Evolutionary conservation across 2,797 vertebrate genomes (phyloP).

Genomic region (Gallinago solitaria): DNA sequence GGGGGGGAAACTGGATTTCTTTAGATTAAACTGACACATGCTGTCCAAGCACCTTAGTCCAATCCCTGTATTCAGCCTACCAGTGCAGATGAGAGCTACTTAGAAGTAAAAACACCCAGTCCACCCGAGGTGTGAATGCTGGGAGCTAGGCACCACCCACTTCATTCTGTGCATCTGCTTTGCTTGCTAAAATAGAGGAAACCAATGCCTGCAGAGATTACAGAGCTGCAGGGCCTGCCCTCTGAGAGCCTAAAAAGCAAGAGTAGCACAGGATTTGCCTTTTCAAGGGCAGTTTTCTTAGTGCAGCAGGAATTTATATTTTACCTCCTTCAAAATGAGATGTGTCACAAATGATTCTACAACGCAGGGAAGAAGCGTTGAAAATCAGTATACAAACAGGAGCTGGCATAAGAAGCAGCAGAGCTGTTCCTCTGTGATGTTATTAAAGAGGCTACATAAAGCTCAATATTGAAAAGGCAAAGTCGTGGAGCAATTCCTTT

Average conservation of each 20-base stretch:
- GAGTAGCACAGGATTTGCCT: not conserved
- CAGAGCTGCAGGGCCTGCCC: not conserved
- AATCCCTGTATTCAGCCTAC: not conserved
- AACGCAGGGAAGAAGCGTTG: not conserved
- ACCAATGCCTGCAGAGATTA: not conserved
- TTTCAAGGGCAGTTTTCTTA: not conserved
- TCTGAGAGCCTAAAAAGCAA: not conserved
- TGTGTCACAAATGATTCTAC: not conserved
- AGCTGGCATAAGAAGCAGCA: not conserved
- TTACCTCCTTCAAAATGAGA: not conserved
- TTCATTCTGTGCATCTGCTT: not conserved
- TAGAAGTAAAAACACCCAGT: not conserved
- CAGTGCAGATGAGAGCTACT: not conserved
- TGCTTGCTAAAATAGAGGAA: not conserved
- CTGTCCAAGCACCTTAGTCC: not conserved
- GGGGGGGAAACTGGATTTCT: not conserved
- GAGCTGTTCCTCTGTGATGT: not conserved
- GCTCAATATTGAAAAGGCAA: not conserved
- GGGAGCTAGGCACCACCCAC: not conserved
- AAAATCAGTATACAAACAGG: not conserved
- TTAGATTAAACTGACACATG: not conserved
- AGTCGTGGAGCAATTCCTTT: not conserved
- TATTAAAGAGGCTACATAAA: not conserved
- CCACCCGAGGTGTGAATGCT: not conserved
- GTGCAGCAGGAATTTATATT: not conserved